Evolutionary conservation across 2,888 invertebrate species (phyloP), one percentile per base, ranked within the genome.

Genomic region (Bimastos eiseni): DNA sequence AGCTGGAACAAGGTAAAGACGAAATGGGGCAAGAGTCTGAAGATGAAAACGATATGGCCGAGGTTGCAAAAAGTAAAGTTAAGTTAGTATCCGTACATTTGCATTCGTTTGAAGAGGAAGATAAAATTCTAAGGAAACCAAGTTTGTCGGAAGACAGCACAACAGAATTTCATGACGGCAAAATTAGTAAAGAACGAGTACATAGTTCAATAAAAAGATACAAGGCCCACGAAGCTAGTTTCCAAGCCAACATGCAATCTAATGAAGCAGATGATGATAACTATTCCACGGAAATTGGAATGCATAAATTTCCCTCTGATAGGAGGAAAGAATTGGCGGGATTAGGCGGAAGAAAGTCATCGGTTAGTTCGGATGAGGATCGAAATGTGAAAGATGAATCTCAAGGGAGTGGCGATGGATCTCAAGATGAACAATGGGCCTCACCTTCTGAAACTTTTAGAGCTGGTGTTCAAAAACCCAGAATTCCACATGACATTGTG

Each of bases 101-200:
- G n/a, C 30, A 30, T n/a, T 70, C 70, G 11, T 70, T 70, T 13
- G 70, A 70, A n/a, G 70, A 70, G 30, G 70, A 70, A 70, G 70
- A n/a, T 70, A 70, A 70, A 70, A 70, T 70, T n/a, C 70, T 70
- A 8, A 70, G 30, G n/a, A 70, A 8, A 70, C 70, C 70, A 11
- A 70, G 13, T n/a, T 70, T 70, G 11, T 70, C 70, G 30, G 70
- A 70, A 70, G 70, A 70, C 8, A n/a, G 8, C 17, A n/a, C 11
- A 5, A 8, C 11, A 70, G 1, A n/a, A n/a, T 70, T 70, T n/a
- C 8, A 70, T 70, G 30, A 55, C 55, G 24, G 30, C 24, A 55
- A 30, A 70, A 70, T n/a, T 70, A 70, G 70, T n/a, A 70, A 70
- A n/a, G n/a, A 70, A 70, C n/a, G n/a, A 70, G 70, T n/a, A 70